Evolutionary conservation across 2,888 invertebrate species (phyloP), one percentile per base, ranked within the genome.

Genomic region (Ornithoptera priamus): DNA sequence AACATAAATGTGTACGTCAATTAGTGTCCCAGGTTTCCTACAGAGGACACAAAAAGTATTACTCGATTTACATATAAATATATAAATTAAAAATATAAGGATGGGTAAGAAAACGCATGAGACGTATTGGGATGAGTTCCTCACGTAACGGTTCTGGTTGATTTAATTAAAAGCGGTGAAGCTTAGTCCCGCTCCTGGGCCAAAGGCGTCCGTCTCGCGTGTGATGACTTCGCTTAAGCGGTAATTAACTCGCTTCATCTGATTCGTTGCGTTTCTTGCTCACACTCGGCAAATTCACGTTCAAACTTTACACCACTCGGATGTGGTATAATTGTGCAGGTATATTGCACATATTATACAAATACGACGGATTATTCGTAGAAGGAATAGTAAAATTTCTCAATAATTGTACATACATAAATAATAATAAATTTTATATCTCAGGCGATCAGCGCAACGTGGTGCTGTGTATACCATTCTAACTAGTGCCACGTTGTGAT

Each of bases 171-270:
- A 85, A 81, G 77, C 80, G 77, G 73, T 77, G 79, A 74, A 78
- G 80, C 75, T 78, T 75, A 79, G 79, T 80, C 78, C 81, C 78
- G 78, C 76, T 80, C 75, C 77, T 80, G 80, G 78, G 78, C 78
- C 78, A 77, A 78, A 77, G 77, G 75, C 74, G 80, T 72, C 76
- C 75, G 46, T 61, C 71, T 75, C 76, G 76, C 76, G 81, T 80
- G 82, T 82, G 82, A 87, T 87, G 86, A 86, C 83, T 85, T 78
- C 74, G 81, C 84, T 83, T 85, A 85, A 86, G 83, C 81, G 83
- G 83, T 87, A 85, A 88, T 87, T 87, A 86, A 86, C 85, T 81
- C 80, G 81, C 82, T 84, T 78, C 81, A 84, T 80, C 77, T 74
- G 76, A 81, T 78, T 81, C 69, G 70, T 68, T 71, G 63, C 73